Percentiles rank a stretch among this genome's conserved stretches.
Evolutionary conservation across 2,113 vertebrate species (phyloP).

Genomic region (Engraulis encrasicolus): DNA sequence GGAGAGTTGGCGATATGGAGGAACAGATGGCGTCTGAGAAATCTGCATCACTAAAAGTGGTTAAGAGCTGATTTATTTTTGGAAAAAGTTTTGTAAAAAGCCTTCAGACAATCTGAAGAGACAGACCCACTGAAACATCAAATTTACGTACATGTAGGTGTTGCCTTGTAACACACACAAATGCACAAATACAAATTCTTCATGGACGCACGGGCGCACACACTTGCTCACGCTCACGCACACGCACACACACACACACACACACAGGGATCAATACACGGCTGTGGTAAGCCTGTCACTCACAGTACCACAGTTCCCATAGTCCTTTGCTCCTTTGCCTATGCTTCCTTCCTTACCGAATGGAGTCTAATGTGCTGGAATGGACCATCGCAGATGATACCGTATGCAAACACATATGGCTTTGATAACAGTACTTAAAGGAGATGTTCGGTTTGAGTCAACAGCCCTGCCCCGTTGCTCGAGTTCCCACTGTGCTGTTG

Average conservation of each 20-base stretch:
- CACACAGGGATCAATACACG: neutral
- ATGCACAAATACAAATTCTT: neutral
- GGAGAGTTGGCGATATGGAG: neutral
- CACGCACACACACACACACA: neutral
- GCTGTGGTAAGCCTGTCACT: neutral
- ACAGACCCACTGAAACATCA: neutral
- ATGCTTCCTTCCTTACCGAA: neutral
- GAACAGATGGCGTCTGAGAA: neutral
- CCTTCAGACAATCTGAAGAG: constrained; percentile 9
- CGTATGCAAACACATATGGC: neutral
- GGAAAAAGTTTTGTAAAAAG: neutral
- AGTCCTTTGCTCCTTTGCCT: neutral
- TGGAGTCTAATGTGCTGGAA: neutral
- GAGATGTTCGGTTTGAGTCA: neutral
- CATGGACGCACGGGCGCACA: neutral
- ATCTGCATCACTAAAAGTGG: constrained; percentile 3
- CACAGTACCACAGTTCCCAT: neutral
- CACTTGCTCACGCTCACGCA: neutral
- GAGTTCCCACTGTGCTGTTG: too few species aligned
- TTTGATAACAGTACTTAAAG: neutral
- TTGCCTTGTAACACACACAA: neutral
- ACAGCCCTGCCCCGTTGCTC: too few species aligned
- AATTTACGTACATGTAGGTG: neutral
- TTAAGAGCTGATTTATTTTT: neutral
- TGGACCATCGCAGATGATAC: neutral